Conservation (phyloP, 2,797 vertebrate species). For the Acanthurus leucopareius region DNA sequence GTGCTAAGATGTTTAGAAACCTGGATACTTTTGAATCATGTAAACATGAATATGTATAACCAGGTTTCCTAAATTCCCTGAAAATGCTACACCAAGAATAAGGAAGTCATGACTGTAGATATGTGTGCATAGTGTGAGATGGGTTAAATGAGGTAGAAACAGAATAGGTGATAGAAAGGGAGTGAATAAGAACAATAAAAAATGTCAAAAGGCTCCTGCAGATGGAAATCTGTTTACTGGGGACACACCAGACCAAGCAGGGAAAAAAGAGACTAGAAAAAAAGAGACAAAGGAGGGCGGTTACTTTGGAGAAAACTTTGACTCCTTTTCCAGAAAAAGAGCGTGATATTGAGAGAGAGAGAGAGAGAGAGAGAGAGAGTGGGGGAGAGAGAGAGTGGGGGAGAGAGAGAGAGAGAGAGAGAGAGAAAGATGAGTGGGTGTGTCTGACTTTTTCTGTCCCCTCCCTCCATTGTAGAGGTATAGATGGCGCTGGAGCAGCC, state of each 20-base stretch:
- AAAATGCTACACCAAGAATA: neutral
- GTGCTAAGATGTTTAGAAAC: neutral
- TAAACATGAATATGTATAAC: neutral
- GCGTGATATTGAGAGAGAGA: conserved; percentile 28
- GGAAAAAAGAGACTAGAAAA: conserved; percentile 15
- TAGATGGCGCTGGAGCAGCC: conserved; percentile 81
- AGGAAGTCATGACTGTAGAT: neutral
- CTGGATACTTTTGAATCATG: neutral
- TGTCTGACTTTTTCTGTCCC: conserved; percentile 64
- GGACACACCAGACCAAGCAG: conserved; percentile 39
- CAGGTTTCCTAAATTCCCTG: conserved; percentile 1
- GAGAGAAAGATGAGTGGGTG: conserved; percentile 61
- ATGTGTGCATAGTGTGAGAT: neutral
- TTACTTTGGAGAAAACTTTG: conserved; percentile 39
- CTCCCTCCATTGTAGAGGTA: conserved; percentile 81
- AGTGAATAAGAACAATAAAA: conserved; percentile 11
- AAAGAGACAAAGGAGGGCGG: conserved; percentile 24
- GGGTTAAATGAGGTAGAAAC: neutral
- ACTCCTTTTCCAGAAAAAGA: conserved; percentile 50
- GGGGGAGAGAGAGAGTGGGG: neutral
- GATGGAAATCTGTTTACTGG: conserved; percentile 50
- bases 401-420: conserved; percentile 30
- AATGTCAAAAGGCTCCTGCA: conserved; percentile 42
- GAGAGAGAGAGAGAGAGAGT: conserved; percentile 15
- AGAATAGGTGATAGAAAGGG: neutral